These are phyloP conservation scores for Thalassophryne amazonica DNA, from an alignment of 2,797 vertebrate genomes.

Conservation along the genomic window DNA sequence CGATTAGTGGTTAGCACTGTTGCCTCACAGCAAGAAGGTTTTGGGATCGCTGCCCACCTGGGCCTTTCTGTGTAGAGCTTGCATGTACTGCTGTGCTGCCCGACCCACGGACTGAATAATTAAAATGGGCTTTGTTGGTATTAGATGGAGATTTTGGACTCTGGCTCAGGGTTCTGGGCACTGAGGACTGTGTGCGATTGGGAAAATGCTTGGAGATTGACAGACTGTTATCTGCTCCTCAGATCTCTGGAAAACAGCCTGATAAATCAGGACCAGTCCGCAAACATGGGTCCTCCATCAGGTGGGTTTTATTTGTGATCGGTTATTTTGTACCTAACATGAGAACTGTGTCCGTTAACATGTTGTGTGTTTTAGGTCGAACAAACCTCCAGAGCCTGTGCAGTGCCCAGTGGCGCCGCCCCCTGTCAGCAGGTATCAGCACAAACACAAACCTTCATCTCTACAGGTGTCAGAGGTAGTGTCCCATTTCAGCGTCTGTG, in stretches of 20 bases:
- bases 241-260: constrained; percentile 68
- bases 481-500: neutral
- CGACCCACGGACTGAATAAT: no score
- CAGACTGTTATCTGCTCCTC: no score
- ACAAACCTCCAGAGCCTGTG: constrained; percentile 40
- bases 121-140: no score
- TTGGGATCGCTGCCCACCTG: no score
- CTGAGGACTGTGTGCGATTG: no score
- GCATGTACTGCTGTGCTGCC: no score
- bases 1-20: no score
- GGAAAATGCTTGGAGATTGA: no score
- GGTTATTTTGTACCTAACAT: neutral
- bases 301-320: constrained; percentile 34
- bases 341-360: constrained; percentile 5
- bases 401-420: constrained; percentile 50
- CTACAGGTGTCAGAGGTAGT: neutral
- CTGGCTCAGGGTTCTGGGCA: no score
- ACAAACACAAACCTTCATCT: neutral
- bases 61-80: no score
- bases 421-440: constrained; percentile 48
- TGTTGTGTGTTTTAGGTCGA: constrained; percentile 38
- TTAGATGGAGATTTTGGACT: no score
- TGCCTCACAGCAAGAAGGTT: no score
- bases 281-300: constrained; percentile 53
- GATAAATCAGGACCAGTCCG: constrained; percentile 60